Conservation (phyloP, 2,797 vertebrate genomes). For the Melanotaenia boesemani region DNA sequence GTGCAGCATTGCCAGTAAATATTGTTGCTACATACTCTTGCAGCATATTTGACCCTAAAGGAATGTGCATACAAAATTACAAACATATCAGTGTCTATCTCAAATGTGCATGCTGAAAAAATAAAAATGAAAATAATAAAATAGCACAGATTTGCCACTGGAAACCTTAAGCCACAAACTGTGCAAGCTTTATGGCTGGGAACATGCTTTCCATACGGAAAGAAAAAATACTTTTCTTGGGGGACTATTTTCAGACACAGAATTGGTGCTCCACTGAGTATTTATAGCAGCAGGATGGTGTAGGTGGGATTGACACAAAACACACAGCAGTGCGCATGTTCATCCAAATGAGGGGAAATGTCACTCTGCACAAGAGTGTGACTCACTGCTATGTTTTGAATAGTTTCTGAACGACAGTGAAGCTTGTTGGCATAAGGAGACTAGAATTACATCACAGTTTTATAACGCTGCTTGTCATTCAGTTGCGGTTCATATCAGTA, state of each 20-base stretch:
- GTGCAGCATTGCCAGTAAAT: conserved; percentile 8
- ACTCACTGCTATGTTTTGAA: conserved; percentile 3
- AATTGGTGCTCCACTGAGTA: conserved; percentile 5
- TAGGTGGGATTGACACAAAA: conserved; percentile 18
- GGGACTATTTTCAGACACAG: background rate
- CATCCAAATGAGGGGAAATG: conserved; percentile 13
- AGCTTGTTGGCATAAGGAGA: background rate
- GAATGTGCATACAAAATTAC: conserved; percentile 32
- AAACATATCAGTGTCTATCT: conserved; percentile 12
- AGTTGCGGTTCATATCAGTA: background rate
- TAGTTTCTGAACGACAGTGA: conserved; percentile 13
- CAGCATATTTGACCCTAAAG: conserved; percentile 21
- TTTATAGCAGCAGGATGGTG: conserved; percentile 8
- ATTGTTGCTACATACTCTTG: conserved; percentile 26
- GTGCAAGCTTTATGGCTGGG: background rate
- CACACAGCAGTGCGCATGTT: conserved; percentile 2
- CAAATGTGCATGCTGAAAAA: conserved; percentile 6
- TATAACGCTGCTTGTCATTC: background rate
- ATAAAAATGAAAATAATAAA: conserved; percentile 1
- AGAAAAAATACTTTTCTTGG: background rate
- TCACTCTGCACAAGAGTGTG: conserved; percentile 9
- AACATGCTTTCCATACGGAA: background rate
- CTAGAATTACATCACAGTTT: background rate
- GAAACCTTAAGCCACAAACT: background rate
- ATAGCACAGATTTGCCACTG: background rate